These are phyloP conservation scores for Theonella swinhoei DNA, from an alignment of 37 sponge, comb jelly and placozoan genomes.

Conservation along the genomic window DNA sequence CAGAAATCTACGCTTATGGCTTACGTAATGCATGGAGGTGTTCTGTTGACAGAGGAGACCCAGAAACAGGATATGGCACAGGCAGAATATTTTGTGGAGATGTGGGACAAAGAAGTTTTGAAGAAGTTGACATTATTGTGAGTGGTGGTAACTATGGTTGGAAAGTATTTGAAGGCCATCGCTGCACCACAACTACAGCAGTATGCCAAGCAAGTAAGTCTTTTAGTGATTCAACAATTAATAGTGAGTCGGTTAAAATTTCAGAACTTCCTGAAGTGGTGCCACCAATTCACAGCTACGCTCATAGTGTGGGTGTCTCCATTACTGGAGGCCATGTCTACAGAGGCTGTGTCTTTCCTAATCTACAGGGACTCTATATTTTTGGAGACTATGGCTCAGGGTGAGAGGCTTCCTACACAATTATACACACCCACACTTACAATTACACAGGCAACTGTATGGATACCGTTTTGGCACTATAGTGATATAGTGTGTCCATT, in stretches of 20 bases:
- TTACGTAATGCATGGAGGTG: conserved; percentile 77
- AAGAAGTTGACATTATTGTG: conserved; percentile 70
- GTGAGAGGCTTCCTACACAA: conserved; percentile 16
- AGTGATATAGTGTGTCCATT: too few species aligned
- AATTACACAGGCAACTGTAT: too few species aligned
- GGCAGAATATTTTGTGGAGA: conserved; percentile 78
- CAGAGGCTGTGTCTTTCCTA: conserved; percentile 78
- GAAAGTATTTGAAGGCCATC: conserved; percentile 55
- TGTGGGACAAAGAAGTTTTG: conserved; percentile 69
- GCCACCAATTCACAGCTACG: conserved; percentile 68
- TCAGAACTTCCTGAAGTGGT: neutral
- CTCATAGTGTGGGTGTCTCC: conserved; percentile 56
- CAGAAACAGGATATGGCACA: conserved; percentile 21
- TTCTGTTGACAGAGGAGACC: conserved; percentile 65
- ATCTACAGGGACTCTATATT: conserved; percentile 70
- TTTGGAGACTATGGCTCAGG: conserved; percentile 79
- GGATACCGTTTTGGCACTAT: too few species aligned
- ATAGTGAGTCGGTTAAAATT: too few species aligned
- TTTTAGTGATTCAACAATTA: too few species aligned
- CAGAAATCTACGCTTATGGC: conserved; percentile 75
- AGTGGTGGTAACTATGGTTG: conserved; percentile 74
- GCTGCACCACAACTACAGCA: neutral
- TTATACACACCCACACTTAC: too few species aligned
- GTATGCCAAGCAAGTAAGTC: neutral
- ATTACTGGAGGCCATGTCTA: conserved; percentile 88